Evolutionary conservation across 2,797 vertebrate genomes (phyloP).

Genomic region (Cyclopterus lumpus): DNA sequence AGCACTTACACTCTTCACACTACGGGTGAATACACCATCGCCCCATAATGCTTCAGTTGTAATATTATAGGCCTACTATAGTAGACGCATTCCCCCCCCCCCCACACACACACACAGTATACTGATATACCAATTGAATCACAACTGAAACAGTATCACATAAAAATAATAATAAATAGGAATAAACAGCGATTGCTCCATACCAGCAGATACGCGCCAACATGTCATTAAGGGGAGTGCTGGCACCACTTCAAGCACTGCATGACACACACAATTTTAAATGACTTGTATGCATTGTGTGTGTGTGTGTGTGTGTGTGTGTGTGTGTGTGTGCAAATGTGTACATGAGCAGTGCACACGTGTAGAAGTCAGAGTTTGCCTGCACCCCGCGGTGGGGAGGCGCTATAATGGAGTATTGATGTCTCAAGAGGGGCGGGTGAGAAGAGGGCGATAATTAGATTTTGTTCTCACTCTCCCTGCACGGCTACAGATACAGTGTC

Average conservation of each 20-base stretch:
- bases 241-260: neutral
- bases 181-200: neutral
- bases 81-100: neutral
- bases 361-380: slow-evolving; percentile 56
- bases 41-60: too few species aligned
- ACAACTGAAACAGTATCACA: neutral
- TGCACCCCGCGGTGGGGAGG: slow-evolving; percentile 71
- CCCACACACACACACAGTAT: too few species aligned
- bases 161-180: neutral
- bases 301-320: slow-evolving; percentile 5
- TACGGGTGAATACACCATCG: too few species aligned
- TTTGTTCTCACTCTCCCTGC: slow-evolving; percentile 78
- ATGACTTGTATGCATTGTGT: slow-evolving; percentile 12
- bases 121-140: neutral
- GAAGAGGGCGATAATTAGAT: slow-evolving; percentile 85
- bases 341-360: slow-evolving; percentile 30
- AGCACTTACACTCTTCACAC: too few species aligned
- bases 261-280: neutral
- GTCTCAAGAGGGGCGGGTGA: slow-evolving; percentile 72
- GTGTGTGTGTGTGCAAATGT: neutral
- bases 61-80: too few species aligned
- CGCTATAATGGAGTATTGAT: slow-evolving; percentile 86
- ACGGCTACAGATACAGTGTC: slow-evolving; percentile 71
- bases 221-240: neutral
- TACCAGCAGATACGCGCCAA: neutral